A percentile compares a stretch with the other conserved stretches of the same genome.
phyloP scores from a whole-genome alignment of 1,140 invertebrate genomes.

The Amphibalanus amphitrite region DNA sequence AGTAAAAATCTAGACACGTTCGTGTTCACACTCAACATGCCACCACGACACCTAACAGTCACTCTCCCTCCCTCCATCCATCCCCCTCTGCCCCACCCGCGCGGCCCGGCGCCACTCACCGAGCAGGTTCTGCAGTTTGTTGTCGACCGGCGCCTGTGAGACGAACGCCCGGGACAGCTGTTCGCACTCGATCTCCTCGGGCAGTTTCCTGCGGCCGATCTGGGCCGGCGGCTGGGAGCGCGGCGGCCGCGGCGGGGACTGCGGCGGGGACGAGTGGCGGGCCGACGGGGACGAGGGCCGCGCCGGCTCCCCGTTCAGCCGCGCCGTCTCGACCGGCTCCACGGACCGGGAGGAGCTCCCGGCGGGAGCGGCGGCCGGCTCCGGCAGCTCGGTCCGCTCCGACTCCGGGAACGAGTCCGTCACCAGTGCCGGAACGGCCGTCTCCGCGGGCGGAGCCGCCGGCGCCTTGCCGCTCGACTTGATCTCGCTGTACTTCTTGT shows the following conservation, averaged over 20 bases:
- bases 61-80: no score
- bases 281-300: no score
- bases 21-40: no score
- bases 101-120: slow-evolving; percentile 28
- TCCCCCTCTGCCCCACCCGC: background rate
- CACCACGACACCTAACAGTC: no score
- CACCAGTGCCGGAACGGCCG: no score
- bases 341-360: slow-evolving; percentile 13
- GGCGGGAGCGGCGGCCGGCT: slow-evolving; percentile 13
- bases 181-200: slow-evolving; percentile 66
- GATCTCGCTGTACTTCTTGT: background rate
- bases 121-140: slow-evolving; percentile 48
- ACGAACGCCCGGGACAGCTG: slow-evolving; percentile 50
- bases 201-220: slow-evolving; percentile 33
- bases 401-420: background rate
- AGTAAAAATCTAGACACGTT: no score
- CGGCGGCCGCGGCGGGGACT: slow-evolving; percentile 5
- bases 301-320: slow-evolving; percentile 1
- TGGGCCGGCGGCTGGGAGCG: slow-evolving; percentile 7
- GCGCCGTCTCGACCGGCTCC: slow-evolving; percentile 20
- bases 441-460: no score
- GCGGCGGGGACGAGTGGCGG: background rate
- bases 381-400: background rate
- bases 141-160: slow-evolving; percentile 32
- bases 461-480: background rate